Conservation (phyloP, 2,113 vertebrate species). For the Sturnira hondurensis region DNA sequence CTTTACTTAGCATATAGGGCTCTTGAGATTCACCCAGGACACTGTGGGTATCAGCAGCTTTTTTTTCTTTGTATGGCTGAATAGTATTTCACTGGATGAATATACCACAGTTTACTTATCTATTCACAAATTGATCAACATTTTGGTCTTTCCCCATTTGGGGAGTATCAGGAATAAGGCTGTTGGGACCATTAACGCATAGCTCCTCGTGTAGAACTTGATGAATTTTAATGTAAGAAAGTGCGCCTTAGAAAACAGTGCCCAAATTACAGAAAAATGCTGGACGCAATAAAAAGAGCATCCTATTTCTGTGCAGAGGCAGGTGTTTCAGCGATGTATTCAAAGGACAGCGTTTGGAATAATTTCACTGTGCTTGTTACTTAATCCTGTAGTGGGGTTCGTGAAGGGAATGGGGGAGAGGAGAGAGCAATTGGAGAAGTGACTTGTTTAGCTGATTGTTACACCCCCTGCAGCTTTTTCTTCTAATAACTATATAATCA, state of each 20-base stretch:
- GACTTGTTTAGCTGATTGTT: not conserved
- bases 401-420: not conserved
- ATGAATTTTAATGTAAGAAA: no score
- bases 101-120: not conserved
- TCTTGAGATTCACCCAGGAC: not conserved
- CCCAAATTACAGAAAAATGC: not conserved
- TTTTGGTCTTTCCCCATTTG: not conserved
- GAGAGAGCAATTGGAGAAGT: not conserved
- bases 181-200: not conserved
- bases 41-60: not conserved
- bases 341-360: not conserved
- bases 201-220: not conserved
- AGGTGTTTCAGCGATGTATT: no score
- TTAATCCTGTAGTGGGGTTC: not conserved
- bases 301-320: not conserved
- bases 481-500: not conserved
- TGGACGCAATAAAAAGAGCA: not conserved
- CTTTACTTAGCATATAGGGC: not conserved
- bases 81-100: not conserved
- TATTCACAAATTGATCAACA: not conserved
- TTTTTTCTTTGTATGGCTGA: not conserved
- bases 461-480: not conserved
- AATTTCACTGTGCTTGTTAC: not conserved
- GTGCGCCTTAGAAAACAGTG: not conserved
- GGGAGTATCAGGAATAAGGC: not conserved